A percentile compares a stretch with the other conserved stretches of the same genome.
Conservation (phyloP, 2,888 invertebrate species). For the Dynastes maya region DNA sequence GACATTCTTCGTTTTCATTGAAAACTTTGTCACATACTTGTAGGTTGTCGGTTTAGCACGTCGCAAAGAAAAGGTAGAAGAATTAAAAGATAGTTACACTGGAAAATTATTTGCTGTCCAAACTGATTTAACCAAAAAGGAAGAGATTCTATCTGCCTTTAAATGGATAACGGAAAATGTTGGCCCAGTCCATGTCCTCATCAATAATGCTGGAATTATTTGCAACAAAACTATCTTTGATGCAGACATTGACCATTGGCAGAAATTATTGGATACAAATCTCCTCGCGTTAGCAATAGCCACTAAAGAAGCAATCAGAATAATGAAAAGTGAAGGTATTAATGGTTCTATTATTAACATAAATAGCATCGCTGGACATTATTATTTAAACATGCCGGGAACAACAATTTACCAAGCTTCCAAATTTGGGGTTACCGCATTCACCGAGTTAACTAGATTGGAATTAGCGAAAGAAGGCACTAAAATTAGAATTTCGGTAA, state of each 20-base stretch:
- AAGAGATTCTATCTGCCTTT: constrained; percentile 40
- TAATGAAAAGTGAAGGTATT: constrained; percentile 31
- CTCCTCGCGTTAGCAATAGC: constrained; percentile 14
- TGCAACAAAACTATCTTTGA: constrained; percentile 5
- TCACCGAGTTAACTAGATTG: constrained; percentile 30
- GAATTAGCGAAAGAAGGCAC: constrained; percentile 31
- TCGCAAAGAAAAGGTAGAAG: constrained; percentile 49
- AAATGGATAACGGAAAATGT: constrained; percentile 41
- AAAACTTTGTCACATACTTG: neutral
- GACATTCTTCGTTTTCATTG: too few relatives aligned
- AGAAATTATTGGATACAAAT: constrained; percentile 40
- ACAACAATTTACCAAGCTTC: constrained; percentile 36
- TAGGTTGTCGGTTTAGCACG: constrained; percentile 66
- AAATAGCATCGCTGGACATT: constrained; percentile 37
- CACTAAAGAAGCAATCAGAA: constrained; percentile 41
- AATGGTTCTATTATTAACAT: constrained; percentile 46
- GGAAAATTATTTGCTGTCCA: constrained; percentile 33
- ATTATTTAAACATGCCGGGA: neutral
- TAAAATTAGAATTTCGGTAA: constrained; percentile 45
- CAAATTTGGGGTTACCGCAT: constrained; percentile 38
- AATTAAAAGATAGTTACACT: constrained; percentile 17
- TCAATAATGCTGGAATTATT: constrained; percentile 35
- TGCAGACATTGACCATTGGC: constrained; percentile 4
- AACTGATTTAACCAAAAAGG: constrained; percentile 31
- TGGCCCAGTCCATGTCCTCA: constrained; percentile 39